phyloP scores from a whole-genome alignment of 2,888 invertebrate species.

The Quadroppia sp. region DNA sequence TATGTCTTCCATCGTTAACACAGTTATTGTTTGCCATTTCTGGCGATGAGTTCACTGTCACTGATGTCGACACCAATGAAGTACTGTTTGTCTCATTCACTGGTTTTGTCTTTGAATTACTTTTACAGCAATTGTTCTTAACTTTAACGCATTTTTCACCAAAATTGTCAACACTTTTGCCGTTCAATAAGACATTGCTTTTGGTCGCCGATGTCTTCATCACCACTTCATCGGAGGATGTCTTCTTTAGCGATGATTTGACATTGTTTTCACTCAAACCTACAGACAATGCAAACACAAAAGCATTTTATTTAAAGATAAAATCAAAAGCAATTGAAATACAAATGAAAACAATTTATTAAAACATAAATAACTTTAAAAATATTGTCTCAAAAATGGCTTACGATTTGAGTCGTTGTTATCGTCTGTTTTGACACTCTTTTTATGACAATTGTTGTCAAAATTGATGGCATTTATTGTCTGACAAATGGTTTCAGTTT shows the following conservation, averaged over 20 bases:
- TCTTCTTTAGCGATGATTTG: neutral
- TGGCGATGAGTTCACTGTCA: neutral
- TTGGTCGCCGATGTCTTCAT: neutral
- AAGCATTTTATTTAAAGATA: no score
- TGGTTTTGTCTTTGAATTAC: neutral
- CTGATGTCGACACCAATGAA: neutral
- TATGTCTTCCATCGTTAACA: neutral
- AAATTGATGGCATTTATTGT: neutral
- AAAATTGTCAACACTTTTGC: neutral
- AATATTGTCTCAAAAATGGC: neutral
- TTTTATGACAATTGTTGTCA: neutral
- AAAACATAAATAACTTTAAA: neutral
- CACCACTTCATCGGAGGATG: neutral
- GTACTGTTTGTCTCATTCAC: neutral
- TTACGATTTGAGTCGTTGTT: neutral
- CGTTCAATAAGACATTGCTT: neutral
- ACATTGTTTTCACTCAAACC: neutral
- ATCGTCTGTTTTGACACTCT: neutral
- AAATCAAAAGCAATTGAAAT: neutral
- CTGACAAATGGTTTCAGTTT: neutral
- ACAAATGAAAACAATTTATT: neutral
- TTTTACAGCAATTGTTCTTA: neutral
- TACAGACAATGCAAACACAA: neutral
- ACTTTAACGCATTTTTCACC: neutral
- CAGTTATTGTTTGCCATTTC: conserved; percentile 13